These are phyloP conservation scores for Microcebus griseorufus DNA, from an alignment of 2,113 vertebrate genomes.

Conservation along the genomic window DNA sequence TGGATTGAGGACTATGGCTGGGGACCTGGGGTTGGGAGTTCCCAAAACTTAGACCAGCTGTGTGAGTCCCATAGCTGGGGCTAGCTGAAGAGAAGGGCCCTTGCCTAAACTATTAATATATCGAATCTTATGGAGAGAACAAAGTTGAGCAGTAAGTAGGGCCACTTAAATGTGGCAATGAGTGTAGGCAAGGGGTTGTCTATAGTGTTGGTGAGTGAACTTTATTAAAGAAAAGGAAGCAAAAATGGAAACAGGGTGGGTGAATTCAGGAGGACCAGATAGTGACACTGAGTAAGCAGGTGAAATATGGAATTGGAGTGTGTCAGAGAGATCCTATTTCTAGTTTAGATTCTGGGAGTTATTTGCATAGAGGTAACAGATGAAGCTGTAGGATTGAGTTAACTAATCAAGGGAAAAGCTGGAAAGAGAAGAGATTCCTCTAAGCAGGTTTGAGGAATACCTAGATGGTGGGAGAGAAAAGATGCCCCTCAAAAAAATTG, in stretches of 20 bases:
- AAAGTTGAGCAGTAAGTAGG: not conserved
- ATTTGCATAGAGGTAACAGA: not conserved
- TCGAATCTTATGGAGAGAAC: not conserved
- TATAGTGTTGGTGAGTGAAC: not conserved
- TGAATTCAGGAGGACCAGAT: not conserved
- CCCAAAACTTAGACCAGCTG: not conserved
- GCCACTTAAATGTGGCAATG: no score
- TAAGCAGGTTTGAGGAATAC: not conserved
- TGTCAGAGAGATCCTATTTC: not conserved
- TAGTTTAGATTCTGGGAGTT: not conserved
- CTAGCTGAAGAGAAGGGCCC: not conserved
- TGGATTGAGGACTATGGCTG: not conserved
- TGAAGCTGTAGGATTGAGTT: not conserved
- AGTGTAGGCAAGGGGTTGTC: not conserved
- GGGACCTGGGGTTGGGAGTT: not conserved
- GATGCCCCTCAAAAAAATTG: not conserved
- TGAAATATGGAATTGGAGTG: not conserved
- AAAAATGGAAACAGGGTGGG: not conserved
- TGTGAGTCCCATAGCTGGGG: not conserved
- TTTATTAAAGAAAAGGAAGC: not conserved
- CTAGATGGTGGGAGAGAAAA: not conserved
- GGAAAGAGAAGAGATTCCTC: not conserved
- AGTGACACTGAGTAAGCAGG: not conserved
- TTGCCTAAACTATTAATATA: not conserved
- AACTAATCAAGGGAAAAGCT: not conserved